Percentiles rank a stretch among this genome's conserved stretches.
phyloP scores from a whole-genome alignment of 1,140 invertebrate species.

The Lordiphosa stackelbergi region DNA sequence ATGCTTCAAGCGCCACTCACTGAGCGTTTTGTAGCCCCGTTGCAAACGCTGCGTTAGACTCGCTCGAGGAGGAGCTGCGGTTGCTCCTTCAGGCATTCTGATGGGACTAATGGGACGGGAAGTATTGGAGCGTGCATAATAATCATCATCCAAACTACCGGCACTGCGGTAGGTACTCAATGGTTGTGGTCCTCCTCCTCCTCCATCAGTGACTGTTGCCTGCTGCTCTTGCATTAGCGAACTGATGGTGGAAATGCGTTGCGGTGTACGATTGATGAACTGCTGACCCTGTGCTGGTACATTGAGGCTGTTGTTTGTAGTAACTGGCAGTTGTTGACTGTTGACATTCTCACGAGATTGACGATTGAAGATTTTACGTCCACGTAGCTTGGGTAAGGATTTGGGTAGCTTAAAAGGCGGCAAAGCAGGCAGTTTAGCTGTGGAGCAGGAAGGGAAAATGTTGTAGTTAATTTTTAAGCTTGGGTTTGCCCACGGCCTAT shows the following conservation, averaged over 20 bases:
- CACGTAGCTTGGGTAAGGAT: constrained; percentile 59
- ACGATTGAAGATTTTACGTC: constrained; percentile 59
- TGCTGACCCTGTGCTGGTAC: constrained; percentile 36
- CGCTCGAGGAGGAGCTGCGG: background rate
- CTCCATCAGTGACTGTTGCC: background rate
- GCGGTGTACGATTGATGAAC: constrained; percentile 68
- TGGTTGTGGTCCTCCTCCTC: constrained; percentile 4
- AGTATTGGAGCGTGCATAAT: constrained; percentile 39
- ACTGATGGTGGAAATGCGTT: constrained; percentile 67
- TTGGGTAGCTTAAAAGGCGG: constrained; percentile 65
- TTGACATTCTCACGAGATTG: constrained; percentile 38
- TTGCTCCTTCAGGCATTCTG: constrained; percentile 23
- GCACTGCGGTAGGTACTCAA: constrained; percentile 58
- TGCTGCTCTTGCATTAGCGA: constrained; percentile 57
- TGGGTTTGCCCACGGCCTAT: too few species aligned
- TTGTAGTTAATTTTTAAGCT: too few species aligned
- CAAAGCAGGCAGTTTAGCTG: constrained; percentile 55
- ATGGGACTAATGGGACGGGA: constrained; percentile 54
- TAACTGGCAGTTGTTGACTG: constrained; percentile 4
- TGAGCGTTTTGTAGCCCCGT: constrained; percentile 61
- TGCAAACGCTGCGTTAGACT: constrained; percentile 53
- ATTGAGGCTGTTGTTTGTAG: constrained; percentile 5
- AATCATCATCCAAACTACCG: constrained; percentile 66
- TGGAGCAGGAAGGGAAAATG: background rate
- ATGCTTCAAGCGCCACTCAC: constrained; percentile 65